These are phyloP conservation scores for Gryon sp. DNA, from an alignment of 1,140 invertebrate genomes.

Conservation along the genomic window DNA sequence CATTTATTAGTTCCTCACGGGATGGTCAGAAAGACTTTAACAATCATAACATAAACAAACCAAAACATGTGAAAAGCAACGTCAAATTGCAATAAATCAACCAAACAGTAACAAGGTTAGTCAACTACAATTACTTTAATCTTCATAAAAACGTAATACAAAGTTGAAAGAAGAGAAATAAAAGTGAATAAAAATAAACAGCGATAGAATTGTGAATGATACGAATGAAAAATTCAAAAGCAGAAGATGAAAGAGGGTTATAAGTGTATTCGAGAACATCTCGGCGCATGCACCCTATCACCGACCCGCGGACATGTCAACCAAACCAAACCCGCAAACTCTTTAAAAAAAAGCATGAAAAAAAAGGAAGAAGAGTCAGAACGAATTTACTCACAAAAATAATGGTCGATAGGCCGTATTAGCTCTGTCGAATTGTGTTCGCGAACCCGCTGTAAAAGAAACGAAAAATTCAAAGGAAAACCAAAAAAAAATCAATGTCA, in stretches of 20 bases:
- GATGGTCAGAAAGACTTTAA: too few relatives aligned
- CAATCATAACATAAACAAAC: too few relatives aligned
- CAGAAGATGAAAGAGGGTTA: not conserved
- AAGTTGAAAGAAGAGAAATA: too few relatives aligned
- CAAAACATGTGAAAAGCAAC: too few relatives aligned
- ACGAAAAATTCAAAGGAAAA: conserved; percentile 1
- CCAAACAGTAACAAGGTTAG: too few relatives aligned
- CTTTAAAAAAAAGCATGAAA: not conserved
- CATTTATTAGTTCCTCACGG: too few relatives aligned
- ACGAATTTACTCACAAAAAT: conserved; percentile 73
- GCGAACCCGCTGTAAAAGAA: conserved; percentile 72
- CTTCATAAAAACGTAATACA: too few relatives aligned
- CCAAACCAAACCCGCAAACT: conserved; percentile 24
- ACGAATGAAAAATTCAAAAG: not conserved
- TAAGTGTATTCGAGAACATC: conserved; percentile 11
- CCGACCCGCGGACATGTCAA: conserved; percentile 22
- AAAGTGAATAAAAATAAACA: not conserved
- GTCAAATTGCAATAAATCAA: too few relatives aligned
- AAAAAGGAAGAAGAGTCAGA: conserved; percentile 1
- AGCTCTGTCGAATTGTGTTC: conserved; percentile 65
- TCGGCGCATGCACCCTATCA: conserved; percentile 60
- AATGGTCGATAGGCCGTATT: conserved; percentile 66
- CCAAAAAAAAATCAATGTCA: too few relatives aligned
- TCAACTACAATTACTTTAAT: too few relatives aligned
- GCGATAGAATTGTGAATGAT: not conserved